These are phyloP conservation scores for Micrasema longulum DNA, from an alignment of 1,140 invertebrate genomes.

Conservation along the genomic window DNA sequence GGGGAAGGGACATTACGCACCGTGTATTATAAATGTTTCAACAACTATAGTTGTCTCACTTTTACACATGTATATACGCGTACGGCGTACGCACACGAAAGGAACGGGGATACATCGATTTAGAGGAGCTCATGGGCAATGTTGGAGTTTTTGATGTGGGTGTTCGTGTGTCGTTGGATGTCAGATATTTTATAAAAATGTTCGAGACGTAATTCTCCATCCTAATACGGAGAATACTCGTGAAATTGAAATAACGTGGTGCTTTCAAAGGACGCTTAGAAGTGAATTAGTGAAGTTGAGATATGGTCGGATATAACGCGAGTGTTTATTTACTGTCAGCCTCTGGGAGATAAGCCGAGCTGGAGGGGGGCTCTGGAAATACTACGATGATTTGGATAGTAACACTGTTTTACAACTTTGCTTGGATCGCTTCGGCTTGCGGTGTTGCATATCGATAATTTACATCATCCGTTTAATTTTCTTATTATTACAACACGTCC, in stretches of 20 bases:
- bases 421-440: constrained; percentile 33
- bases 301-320: constrained; percentile 36
- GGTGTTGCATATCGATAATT: constrained; percentile 44
- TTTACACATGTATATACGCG: constrained; percentile 26
- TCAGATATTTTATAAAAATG: constrained; percentile 62
- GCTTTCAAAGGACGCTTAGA: constrained; percentile 18
- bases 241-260: constrained; percentile 20
- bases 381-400: constrained; percentile 67
- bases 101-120: constrained; percentile 66
- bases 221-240: constrained; percentile 18
- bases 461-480: constrained; percentile 40
- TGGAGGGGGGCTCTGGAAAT: constrained; percentile 67
- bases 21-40: constrained; percentile 55
- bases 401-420: constrained; percentile 67
- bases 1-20: constrained; percentile 66
- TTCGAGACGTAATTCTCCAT: constrained; percentile 29
- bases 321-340: constrained; percentile 51
- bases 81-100: constrained; percentile 59
- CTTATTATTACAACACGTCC: constrained; percentile 59
- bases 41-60: constrained; percentile 43
- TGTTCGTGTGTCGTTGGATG: constrained; percentile 65
- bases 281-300: constrained; percentile 24
- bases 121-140: constrained; percentile 68
- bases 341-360: constrained; percentile 63
- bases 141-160: constrained; percentile 69